Base-by-base conservation (phyloP, 2,113 vertebrate genomes). In the Pterophyllum scalare region DNA sequence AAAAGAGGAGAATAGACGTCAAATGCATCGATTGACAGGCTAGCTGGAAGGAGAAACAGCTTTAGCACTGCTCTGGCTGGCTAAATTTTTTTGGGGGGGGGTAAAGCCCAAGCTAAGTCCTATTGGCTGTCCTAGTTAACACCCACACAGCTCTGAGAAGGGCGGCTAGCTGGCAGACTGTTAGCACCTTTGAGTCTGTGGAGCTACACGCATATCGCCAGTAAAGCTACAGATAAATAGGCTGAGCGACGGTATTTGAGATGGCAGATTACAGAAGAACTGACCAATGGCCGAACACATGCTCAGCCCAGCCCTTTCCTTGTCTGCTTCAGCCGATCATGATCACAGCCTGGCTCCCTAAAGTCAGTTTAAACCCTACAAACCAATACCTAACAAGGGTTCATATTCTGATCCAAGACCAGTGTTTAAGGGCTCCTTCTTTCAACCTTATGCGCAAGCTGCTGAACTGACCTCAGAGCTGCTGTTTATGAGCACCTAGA, bases 11-110 rank as follows among this genome's bases (percentile, higher is more conserved):
- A 81, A 57, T 57, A 87, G 83, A 88, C 85, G 80, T 90, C 59
- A 84, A 64, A 88, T 33, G 77, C 28, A 91, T 87, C 31, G 76
- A 91, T 90, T 91, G 87, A 89, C 92, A 90, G 85, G 87, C 40
- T 54, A 57, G 80, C 59, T 24, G 59, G 74, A 79, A 82, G 70
- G 62, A 84, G 77, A 59, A 77, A 79, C 74, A 40, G 82, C 67
- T 82, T 74, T 74, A 82, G 86, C 62, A n/a, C 52, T 76, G 72
- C 77, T 85, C 80, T 74, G 91, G 82, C 88, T 70, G 46, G 65
- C 12, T 35, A 59, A 62, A 61, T 62, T 3, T 28, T 28, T n/a
- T 61, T 38, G 5, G 65, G 33, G 22, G 70, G 70, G 11, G 64
- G 10, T 87, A 82, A 89, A 90, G 92, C 85, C 84, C 52, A 83